Conservation (phyloP, 2,797 vertebrate species). For the Darevskia mixta region DNA sequence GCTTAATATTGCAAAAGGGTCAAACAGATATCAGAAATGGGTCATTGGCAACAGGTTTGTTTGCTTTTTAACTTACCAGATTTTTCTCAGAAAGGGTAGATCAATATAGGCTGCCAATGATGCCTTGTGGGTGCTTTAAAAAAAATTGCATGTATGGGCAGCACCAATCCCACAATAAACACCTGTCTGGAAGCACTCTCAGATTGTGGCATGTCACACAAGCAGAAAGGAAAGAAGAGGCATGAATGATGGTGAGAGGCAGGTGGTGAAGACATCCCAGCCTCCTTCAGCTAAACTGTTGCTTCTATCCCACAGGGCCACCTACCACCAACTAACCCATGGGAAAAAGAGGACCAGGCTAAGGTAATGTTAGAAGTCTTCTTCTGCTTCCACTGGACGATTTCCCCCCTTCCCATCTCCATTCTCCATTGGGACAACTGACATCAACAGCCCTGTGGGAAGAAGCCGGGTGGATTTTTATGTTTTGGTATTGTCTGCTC, state of each 20-base stretch:
- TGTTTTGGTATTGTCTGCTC: neutral
- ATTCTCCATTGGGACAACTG: neutral
- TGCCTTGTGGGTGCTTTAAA: too few species aligned
- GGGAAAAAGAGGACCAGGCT: neutral
- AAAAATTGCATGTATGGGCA: too few species aligned
- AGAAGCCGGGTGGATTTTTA: neutral
- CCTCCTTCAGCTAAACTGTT: neutral
- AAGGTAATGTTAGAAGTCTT: neutral
- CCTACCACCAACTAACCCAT: neutral
- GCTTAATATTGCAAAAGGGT: too few species aligned
- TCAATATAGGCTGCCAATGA: too few species aligned
- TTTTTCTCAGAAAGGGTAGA: too few species aligned
- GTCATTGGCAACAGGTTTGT: too few species aligned
- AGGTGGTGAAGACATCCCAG: neutral
- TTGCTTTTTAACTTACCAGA: too few species aligned
- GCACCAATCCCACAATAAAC: too few species aligned
- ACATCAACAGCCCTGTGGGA: neutral
- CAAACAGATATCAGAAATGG: too few species aligned
- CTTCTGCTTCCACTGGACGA: neutral
- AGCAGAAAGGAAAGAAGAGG: neutral
- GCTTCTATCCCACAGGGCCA: neutral
- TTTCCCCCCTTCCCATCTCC: neutral
- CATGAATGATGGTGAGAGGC: neutral
- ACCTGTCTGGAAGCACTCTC: too few species aligned
- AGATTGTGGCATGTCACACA: neutral